Conservation (phyloP, 2,888 invertebrate genomes). For the Hoplodrina blanda region DNA sequence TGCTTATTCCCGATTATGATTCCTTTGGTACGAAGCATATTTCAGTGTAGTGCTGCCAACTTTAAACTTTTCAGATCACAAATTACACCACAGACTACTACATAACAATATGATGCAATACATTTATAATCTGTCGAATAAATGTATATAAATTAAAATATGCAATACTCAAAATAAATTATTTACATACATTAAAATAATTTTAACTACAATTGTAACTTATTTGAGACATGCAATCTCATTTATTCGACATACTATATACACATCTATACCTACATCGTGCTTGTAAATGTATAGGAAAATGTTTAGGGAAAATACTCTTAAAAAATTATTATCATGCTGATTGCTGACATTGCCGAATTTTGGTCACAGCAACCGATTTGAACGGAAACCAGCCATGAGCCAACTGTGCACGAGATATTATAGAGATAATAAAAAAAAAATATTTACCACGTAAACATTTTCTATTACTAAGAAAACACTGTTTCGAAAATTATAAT, state of each 20-base stretch:
- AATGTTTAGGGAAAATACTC: not conserved
- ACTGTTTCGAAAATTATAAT: not conserved
- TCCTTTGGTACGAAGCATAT: constrained; percentile 3
- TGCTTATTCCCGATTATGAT: not conserved
- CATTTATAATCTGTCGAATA: constrained; percentile 16
- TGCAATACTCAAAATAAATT: not conserved
- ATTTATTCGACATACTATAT: constrained; percentile 7
- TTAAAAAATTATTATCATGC: not conserved
- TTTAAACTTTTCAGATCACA: constrained; percentile 1
- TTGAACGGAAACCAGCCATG: no score
- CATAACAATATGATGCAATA: not conserved
- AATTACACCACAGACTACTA: not conserved
- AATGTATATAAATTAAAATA: constrained; percentile 2
- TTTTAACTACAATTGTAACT: constrained; percentile 1
- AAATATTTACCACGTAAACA: not conserved
- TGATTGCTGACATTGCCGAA: not conserved
- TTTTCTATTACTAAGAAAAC: constrained; percentile 5
- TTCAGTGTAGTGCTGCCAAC: constrained; percentile 18
- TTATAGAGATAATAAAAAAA: not conserved
- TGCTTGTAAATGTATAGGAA: not conserved
- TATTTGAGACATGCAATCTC: not conserved
- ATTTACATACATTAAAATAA: constrained; percentile 11
- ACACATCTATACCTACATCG: not conserved
- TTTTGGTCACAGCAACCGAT: not conserved
- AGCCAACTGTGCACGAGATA: no score